Conservation (phyloP, 1,140 invertebrate genomes). For the Muscidifurax raptorellus region DNA sequence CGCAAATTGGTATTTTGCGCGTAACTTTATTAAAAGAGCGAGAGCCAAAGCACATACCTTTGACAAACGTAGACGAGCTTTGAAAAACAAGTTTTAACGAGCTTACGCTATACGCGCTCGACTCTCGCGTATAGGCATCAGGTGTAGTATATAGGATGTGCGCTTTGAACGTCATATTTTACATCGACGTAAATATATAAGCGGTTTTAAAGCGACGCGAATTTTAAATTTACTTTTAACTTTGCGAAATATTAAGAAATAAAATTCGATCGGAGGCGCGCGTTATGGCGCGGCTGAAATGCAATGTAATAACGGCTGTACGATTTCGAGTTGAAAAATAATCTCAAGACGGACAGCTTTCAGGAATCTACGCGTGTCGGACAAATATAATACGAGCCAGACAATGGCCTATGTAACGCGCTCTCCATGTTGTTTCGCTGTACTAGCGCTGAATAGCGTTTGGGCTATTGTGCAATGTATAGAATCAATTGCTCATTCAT, state of each 20-base stretch:
- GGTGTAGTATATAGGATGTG: no score
- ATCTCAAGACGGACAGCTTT: not conserved
- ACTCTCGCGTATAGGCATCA: no score
- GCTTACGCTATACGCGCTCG: no score
- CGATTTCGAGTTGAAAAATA: not conserved
- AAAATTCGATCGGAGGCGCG: no score
- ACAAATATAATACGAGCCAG: not conserved
- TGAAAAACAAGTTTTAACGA: no score
- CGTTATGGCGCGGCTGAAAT: no score
- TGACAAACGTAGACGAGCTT: not conserved
- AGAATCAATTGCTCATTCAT: conserved; percentile 20
- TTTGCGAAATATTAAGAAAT: no score
- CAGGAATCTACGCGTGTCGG: not conserved
- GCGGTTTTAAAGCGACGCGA: no score
- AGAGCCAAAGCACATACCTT: not conserved
- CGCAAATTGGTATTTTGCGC: not conserved
- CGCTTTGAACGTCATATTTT: no score
- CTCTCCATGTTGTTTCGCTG: not conserved
- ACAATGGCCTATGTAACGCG: not conserved
- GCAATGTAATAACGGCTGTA: no score
- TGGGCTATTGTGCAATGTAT: conserved; percentile 8
- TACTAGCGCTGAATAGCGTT: not conserved
- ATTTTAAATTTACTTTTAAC: no score
- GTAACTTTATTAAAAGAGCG: not conserved
- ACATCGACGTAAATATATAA: no score